These are phyloP conservation scores for Tubiluchus corallicola DNA, from an alignment of 2,888 invertebrate species.

Conservation along the genomic window DNA sequence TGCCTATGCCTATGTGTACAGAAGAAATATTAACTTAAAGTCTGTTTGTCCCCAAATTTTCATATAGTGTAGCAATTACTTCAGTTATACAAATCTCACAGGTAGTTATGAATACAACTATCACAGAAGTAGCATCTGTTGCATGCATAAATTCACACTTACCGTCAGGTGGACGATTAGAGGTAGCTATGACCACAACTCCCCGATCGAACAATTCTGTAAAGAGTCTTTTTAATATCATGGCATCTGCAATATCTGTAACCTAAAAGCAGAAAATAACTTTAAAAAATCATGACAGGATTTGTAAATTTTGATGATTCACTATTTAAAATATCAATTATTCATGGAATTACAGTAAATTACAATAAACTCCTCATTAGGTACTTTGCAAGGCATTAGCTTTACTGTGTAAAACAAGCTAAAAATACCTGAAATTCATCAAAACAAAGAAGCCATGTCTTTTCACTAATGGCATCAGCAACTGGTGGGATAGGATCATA, in stretches of 20 bases:
- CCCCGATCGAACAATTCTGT: conserved; percentile 78
- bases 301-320: too few species aligned
- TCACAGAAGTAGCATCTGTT: too few species aligned
- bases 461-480: conserved; percentile 60
- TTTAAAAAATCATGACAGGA: not conserved
- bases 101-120: not conserved
- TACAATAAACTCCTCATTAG: not conserved
- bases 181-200: conserved; percentile 82
- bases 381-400: not conserved
- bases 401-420: conserved; percentile 5
- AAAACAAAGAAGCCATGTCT: conserved; percentile 84
- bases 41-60: too few species aligned
- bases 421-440: conserved; percentile 79
- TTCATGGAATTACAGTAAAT: not conserved
- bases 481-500: conserved; percentile 92
- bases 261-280: conserved; percentile 38
- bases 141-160: conserved; percentile 10
- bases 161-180: conserved; percentile 81
- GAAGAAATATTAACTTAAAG: too few species aligned
- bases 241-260: conserved; percentile 97
- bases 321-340: not conserved
- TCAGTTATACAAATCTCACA: conserved; percentile 1
- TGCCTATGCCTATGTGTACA: too few species aligned
- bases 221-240: conserved; percentile 89
- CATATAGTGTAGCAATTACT: conserved; percentile 5